Conservation (phyloP, 2,888 invertebrate species). For the Gasteruption jaculator region DNA sequence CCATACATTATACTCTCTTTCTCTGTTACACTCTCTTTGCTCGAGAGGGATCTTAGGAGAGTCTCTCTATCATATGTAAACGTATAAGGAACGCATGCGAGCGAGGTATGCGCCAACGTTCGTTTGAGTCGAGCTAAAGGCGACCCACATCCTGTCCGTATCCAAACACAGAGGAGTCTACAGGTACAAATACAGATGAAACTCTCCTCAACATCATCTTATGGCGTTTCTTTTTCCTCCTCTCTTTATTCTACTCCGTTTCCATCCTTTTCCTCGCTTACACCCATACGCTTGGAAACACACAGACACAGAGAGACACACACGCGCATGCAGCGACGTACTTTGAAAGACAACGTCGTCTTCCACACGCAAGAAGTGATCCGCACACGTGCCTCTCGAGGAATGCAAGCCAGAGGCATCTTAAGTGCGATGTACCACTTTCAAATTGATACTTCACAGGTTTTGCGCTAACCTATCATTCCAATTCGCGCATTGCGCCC, state of each 20-base stretch:
- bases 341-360: conserved; percentile 6
- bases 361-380: conserved; percentile 9
- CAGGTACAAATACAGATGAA: background rate
- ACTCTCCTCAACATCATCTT: too few species aligned
- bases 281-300: background rate
- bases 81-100: conserved; percentile 29
- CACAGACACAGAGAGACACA: conserved; percentile 1
- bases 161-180: conserved; percentile 29
- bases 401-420: conserved; percentile 38
- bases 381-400: conserved; percentile 30
- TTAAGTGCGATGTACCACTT: conserved; percentile 40
- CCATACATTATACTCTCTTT: conserved; percentile 10
- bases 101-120: conserved; percentile 29
- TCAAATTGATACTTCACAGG: conserved; percentile 36
- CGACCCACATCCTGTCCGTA: conserved; percentile 41
- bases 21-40: conserved; percentile 7
- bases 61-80: conserved; percentile 30
- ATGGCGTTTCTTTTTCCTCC: conserved; percentile 14
- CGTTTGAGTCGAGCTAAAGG: conserved; percentile 34
- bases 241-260: conserved; percentile 9
- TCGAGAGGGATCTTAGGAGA: conserved; percentile 24
- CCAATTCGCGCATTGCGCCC: too few species aligned
- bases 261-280: conserved; percentile 11
- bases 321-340: conserved; percentile 18
- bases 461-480: conserved; percentile 27